These are phyloP conservation scores for Elanoides forficatus DNA, from an alignment of 2,113 vertebrate genomes.

Conservation along the genomic window DNA sequence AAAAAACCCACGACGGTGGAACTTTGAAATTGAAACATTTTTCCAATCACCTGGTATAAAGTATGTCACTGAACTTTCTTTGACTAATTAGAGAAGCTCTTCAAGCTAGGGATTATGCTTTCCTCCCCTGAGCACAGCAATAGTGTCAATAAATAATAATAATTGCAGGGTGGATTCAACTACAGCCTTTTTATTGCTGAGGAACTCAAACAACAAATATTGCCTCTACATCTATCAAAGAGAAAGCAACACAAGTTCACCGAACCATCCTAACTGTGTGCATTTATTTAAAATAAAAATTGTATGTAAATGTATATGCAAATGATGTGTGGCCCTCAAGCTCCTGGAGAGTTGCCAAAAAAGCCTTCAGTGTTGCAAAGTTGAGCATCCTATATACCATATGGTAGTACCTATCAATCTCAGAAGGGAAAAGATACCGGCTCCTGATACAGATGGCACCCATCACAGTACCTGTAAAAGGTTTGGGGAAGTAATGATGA, in stretches of 20 bases:
- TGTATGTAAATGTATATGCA: conserved; percentile 50
- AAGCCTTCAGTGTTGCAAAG: conserved; percentile 41
- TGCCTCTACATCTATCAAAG: background rate
- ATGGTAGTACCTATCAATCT: conserved; percentile 40
- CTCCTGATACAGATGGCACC: conserved; percentile 18
- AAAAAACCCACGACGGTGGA: fast-evolving
- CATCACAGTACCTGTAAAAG: conserved; percentile 6
- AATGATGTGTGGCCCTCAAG: conserved; percentile 51
- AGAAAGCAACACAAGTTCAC: background rate
- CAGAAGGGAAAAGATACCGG: background rate
- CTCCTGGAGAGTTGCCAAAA: conserved; percentile 34
- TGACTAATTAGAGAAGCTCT: background rate
- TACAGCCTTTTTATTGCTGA: background rate
- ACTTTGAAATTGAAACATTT: background rate
- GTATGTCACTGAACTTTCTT: background rate
- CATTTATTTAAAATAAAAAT: conserved; percentile 40
- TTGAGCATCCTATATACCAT: conserved; percentile 46
- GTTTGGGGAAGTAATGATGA: background rate
- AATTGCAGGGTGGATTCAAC: background rate
- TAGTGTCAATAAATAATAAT: conserved; percentile 17
- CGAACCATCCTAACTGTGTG: background rate
- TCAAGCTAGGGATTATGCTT: background rate
- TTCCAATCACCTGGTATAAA: background rate
- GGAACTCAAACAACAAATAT: conserved; percentile 1
- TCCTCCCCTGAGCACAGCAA: background rate